Evolutionary conservation across 2,113 vertebrate species (phyloP).

Genomic region (Oreamnos americanus): DNA sequence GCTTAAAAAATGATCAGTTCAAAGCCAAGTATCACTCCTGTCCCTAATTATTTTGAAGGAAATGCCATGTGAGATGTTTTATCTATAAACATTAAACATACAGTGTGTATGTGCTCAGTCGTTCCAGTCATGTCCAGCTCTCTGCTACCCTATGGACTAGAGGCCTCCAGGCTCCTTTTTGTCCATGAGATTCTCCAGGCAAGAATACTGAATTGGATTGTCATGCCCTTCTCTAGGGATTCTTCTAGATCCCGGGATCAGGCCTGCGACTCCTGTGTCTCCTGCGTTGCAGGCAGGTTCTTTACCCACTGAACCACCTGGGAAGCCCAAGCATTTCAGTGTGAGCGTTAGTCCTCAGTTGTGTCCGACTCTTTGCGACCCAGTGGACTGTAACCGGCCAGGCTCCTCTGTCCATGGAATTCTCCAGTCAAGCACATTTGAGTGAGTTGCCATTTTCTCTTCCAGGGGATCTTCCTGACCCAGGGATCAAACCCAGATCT

Average conservation of each 20-base stretch:
- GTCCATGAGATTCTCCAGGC: neutral
- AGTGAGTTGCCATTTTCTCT: neutral
- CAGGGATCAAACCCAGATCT: neutral
- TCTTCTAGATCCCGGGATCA: neutral
- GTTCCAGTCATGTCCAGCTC: neutral
- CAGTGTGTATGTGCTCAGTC: accelerated
- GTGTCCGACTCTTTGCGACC: neutral
- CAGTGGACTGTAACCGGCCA: neutral
- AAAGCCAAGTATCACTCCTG: neutral
- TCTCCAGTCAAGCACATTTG: neutral
- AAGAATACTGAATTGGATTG: neutral
- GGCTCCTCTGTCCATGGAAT: neutral
- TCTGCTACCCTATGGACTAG: neutral
- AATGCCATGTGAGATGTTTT: neutral
- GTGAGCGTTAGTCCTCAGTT: neutral
- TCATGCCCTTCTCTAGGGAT: neutral
- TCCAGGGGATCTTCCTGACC: neutral
- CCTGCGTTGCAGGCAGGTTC: neutral
- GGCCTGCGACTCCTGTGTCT: neutral
- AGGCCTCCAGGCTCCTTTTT: neutral
- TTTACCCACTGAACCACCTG: neutral
- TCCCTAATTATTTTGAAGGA: neutral
- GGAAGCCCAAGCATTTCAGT: neutral
- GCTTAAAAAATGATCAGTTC: neutral
- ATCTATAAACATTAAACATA: neutral